Base-by-base conservation (phyloP, 2,797 vertebrate species). In the Okamejei kenojei region DNA sequence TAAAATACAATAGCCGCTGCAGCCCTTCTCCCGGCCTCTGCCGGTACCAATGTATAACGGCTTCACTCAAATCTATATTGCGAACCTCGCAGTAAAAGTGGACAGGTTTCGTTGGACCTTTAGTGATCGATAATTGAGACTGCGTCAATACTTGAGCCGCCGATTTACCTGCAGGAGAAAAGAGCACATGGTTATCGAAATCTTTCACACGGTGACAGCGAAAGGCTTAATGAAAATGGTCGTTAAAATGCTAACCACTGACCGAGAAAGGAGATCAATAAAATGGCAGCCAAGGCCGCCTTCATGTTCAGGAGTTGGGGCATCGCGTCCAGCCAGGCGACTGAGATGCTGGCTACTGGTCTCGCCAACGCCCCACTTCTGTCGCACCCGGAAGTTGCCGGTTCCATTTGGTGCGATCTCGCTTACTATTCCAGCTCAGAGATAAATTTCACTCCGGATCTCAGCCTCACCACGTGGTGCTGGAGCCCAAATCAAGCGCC, bases 1-100 rank as follows among this genome's bases (percentile, higher is more conserved):
- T 77, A 29, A 94, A 63, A 63, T 93, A 94, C 0, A 86, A 5
- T 26, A 93, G 17, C 10, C 65, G 7, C 23, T 38, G 45, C 32
- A 32, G 32, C 23, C 54, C 35, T 93, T 93, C 54, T 19, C 84
- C 93, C 0, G 94, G 80, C 77, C 35, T 94, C 68, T 94, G 93
- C 82, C 93, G 94, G 84, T 95, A 94, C 93, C 94, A 94, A 17
- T 94, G 94, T 13, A 94, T 11, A 32, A 76, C 58, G 0, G 0
- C 35, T 7, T 0, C 0, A 19, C 19, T 29, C 63, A 93, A 29
- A 21, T 54, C 10, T 5, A 0, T 0, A 29, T 0, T 35, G 10
- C 32, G 73, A n/a, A 88, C 0, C 8, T 84, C 58, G 68, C 93
- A 93, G 35, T 32, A 76, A 73, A 94, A 71, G 26, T 0, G 15